Conservation (phyloP, 2,113 vertebrate genomes). For the Azemiops feae region DNA sequence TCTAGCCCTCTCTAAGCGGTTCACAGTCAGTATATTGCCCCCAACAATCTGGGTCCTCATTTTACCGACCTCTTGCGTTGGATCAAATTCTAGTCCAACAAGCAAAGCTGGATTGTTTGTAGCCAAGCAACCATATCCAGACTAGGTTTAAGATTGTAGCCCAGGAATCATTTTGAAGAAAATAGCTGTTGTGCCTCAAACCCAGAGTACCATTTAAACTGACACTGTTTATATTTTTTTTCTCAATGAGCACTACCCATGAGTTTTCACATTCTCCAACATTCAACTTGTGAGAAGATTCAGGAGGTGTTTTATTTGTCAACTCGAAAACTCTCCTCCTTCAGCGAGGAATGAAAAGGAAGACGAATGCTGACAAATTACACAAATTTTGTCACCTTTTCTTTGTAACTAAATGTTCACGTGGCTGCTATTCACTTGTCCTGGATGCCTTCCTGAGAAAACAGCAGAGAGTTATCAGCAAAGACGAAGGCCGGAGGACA, state of each 20-base stretch:
- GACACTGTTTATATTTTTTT: no score
- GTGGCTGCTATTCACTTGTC: neutral
- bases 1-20: no score
- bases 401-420: neutral
- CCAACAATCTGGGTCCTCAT: no score
- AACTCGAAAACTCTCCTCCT: neutral
- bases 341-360: neutral
- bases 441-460: neutral
- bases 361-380: neutral
- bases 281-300: neutral
- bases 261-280: neutral
- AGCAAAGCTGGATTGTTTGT: neutral
- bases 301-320: neutral
- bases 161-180: neutral
- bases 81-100: neutral
- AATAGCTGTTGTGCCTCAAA: neutral
- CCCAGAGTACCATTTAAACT: neutral
- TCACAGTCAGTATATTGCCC: no score
- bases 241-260: neutral
- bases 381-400: neutral
- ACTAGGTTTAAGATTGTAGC: neutral
- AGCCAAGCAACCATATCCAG: neutral
- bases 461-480: neutral
- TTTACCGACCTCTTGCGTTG: neutral
- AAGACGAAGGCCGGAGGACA: neutral